A percentile compares a stretch with the other conserved stretches of the same genome.
Evolutionary conservation across 2,113 vertebrate genomes (phyloP).

Genomic region (Origma solitaria): DNA sequence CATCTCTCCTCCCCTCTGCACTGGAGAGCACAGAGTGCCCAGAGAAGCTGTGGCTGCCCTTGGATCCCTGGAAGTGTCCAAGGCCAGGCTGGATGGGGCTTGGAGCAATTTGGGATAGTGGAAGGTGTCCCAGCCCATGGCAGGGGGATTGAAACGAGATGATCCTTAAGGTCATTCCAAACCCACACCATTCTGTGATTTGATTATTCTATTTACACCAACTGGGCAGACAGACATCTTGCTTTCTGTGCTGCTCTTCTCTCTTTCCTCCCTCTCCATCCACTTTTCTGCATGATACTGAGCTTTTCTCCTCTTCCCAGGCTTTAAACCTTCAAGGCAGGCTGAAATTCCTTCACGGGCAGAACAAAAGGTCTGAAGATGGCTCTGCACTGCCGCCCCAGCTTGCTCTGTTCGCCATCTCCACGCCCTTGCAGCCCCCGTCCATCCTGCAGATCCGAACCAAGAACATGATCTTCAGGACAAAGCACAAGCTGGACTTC

Average conservation of each 20-base stretch:
- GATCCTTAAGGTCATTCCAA: background rate
- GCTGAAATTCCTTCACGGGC: conserved; percentile 76
- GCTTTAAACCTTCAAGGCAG: conserved; percentile 76
- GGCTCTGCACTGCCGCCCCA: conserved; percentile 58
- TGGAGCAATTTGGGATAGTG: background rate
- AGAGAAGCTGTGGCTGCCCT: background rate
- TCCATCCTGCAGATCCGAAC: conserved; percentile 76
- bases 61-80: background rate
- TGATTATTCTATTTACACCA: background rate
- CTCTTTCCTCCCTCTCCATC: background rate
- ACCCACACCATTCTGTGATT: background rate
- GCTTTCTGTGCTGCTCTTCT: background rate
- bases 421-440: conserved; percentile 72
- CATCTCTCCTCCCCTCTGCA: background rate
- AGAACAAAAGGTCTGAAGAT: conserved; percentile 66
- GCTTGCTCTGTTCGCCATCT: conserved; percentile 75
- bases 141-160: background rate
- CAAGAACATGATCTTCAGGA: conserved; percentile 79
- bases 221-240: background rate
- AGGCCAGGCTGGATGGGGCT: background rate
- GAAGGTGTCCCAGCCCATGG: background rate
- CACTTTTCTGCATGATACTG: background rate
- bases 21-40: background rate
- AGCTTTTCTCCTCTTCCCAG: conserved; percentile 29
- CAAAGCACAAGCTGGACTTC: conserved; percentile 82